Evolutionary conservation across 2,797 vertebrate species (phyloP), one percentile per base, ranked within the genome.

Genomic region (Arvicola amphibius): DNA sequence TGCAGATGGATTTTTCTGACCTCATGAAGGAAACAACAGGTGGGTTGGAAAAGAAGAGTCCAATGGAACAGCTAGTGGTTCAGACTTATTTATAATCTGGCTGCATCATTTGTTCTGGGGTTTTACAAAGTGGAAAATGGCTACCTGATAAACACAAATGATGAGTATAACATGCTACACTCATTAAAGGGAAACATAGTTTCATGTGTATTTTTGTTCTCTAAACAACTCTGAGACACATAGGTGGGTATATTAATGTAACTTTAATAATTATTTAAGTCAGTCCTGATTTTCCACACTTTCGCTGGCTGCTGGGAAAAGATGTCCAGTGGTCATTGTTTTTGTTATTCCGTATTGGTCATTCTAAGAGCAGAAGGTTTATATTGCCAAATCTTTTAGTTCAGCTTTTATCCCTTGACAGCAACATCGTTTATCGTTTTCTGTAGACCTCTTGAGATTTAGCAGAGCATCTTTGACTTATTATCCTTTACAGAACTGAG

Each of bases 131-230:
- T 93, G 48, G 46, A 88, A 13, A 63, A 61, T 92, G 71, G 13
- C n/a, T 80, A 32, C 76, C 46, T 78, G 51, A 53, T 91, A 88
- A 95, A 88, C 37, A 92, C 43, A 88, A 67, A 76, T 83, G 61
- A 56, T 94, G 40, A 51, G 34, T 96, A 29, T 67, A 59, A 90
- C 27, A 87, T 71, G 29, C 65, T 76, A 43, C n/a, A 81, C 8
- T 81, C 25, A 88, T 65, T 59, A 93, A 84, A 96, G 59, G 92
- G 17, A 93, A 92, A 86, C 86, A 8, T 92, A 88, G 59, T 93
- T 94, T 96, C 43, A 51, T 14, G 77, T 88, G 71, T 27, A 29
- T 89, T 93, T 92, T 94, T 95, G 69, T 92, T 32, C 46, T 96
- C n/a, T 51, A 25, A 88, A 23, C 19, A 90, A 77, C 32, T 94